Evolutionary conservation across 2,797 vertebrate species (phyloP), one percentile per base, ranked within the genome.

Genomic region (Crenuchus spilurus): DNA sequence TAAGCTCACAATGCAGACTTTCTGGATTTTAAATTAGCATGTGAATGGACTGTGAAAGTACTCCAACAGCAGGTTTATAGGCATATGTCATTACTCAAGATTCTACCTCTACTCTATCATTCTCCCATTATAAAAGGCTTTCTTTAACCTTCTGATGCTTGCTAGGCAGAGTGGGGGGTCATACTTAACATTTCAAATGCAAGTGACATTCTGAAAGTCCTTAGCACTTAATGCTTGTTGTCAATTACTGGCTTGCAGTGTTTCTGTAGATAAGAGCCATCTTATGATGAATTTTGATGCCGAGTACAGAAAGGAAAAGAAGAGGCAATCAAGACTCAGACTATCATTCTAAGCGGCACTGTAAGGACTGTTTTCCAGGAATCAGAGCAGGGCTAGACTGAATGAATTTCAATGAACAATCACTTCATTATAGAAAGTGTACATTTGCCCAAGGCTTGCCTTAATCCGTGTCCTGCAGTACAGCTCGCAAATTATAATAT

Each of bases 351-450:
- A 26, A 62, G 31, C 28, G 37, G 22, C 60, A 28, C 39, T 62
- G 8, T 28, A 62, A 26, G 58, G 60, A 28, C 35, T 42, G 11
- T 60, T 60, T 60, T 60, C 57, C 60, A 62, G 60, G 37, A 62
- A 62, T 62, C 60, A 42, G 35, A 39, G 37, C 37, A 41, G 26
- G 13, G 37, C 13, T 42, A 6, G 35, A 22, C 20, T 37, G 18
- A 39, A 61, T 13, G 5, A 41, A 14, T 24, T 61, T 24, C 16
- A 41, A 6, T 62, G 37, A 26, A 62, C 6, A 62, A 62, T 62
- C 11, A 42, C 20, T 18, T 62, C 22, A n/a, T 24, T 62, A 62
- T 16, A 3, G 20, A 61, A 41, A 39, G 33, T 26, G 6, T 14
- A 61, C 39, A 61, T 60, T 60, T 35, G 18, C 30, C 18, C 31